Percentiles rank a stretch among this genome's conserved stretches.
phyloP scores from a whole-genome alignment of 2,888 invertebrate genomes.

The Cylindroiulus punctatus region DNA sequence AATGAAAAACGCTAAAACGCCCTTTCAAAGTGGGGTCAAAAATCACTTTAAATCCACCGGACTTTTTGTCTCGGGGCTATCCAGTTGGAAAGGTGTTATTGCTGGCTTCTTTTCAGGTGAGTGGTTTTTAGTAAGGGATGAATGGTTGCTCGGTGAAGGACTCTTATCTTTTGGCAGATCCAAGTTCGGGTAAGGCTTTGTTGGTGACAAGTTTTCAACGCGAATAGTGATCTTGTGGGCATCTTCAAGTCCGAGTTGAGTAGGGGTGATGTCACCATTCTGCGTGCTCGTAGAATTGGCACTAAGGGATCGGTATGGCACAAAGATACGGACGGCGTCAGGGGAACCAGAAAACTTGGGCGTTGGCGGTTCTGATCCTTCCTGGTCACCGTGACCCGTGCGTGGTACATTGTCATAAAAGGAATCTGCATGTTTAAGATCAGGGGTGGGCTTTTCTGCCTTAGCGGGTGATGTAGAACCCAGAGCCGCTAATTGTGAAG shows the following conservation, averaged over 20 bases:
- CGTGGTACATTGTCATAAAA: conserved; percentile 53
- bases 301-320: conserved; percentile 71
- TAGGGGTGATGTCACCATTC: conserved; percentile 56
- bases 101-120: conserved; percentile 39
- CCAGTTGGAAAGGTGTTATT: conserved; percentile 42
- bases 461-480: conserved; percentile 44
- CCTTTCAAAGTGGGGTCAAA: not conserved
- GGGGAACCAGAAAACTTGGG: conserved; percentile 63
- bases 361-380: conserved; percentile 58
- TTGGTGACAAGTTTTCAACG: conserved; percentile 49
- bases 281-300: conserved; percentile 51
- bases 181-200: conserved; percentile 49
- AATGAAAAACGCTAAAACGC: conserved; percentile 1
- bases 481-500: conserved; percentile 62
- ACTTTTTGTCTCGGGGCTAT: conserved; percentile 50
- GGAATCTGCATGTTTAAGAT: conserved; percentile 47
- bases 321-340: conserved; percentile 81
- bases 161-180: conserved; percentile 2
- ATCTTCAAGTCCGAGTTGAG: conserved; percentile 51
- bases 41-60: conserved; percentile 51
- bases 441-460: conserved; percentile 48
- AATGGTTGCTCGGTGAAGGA: conserved; percentile 20
- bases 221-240: conserved; percentile 53
- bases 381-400: conserved; percentile 50
- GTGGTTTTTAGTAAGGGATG: conserved; percentile 5